Evolutionary conservation across 2,797 vertebrate species (phyloP).

Genomic region (Furcifer pardalis): DNA sequence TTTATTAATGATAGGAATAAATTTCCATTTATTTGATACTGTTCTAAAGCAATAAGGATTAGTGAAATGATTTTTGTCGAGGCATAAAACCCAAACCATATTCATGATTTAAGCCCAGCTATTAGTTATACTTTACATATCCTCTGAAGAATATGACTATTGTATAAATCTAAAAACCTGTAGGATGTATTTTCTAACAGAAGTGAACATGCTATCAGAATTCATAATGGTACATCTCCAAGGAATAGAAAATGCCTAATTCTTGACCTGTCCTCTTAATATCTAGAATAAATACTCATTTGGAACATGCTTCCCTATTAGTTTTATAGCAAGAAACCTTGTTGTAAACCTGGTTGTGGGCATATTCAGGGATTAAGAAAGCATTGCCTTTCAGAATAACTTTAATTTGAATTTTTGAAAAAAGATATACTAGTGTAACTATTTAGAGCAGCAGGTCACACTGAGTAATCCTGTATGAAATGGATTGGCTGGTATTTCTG

Average conservation of each 20-base stretch:
- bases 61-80: conserved; percentile 14
- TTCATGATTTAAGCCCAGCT: conserved; percentile 13
- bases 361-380: neutral
- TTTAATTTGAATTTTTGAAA: neutral
- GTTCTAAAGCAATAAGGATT: conserved; percentile 22
- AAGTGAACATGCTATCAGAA: neutral
- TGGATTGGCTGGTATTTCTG: neutral
- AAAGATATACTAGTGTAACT: neutral
- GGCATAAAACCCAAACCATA: neutral
- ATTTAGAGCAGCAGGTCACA: neutral
- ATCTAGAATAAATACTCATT: neutral
- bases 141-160: neutral
- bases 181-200: neutral
- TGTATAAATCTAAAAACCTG: conserved; percentile 1
- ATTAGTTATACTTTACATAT: neutral
- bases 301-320: neutral
- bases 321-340: neutral
- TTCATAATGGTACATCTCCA: no score
- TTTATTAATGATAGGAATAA: neutral
- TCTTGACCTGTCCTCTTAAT: neutral
- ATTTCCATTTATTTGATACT: conserved; percentile 26
- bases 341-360: neutral
- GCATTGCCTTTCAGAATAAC: neutral
- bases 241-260: neutral
- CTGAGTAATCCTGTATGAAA: conserved; percentile 23